Percentiles rank a stretch among this genome's conserved stretches.
phyloP scores from a whole-genome alignment of 2,888 invertebrate species.

The Epinotia ramella region DNA sequence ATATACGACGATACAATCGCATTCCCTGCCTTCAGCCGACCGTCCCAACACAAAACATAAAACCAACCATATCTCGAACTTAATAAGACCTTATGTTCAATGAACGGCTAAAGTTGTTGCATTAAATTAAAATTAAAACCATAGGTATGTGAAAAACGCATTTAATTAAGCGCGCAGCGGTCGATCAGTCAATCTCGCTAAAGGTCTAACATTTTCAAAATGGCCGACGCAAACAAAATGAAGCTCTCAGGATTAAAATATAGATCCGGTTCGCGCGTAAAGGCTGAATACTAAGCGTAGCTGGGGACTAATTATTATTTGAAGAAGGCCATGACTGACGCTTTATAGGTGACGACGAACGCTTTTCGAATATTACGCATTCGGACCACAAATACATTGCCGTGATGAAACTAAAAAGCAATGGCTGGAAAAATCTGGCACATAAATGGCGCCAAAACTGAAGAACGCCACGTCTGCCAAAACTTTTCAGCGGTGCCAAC shows the following conservation, averaged over 20 bases:
- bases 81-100: conserved; percentile 19
- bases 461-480: conserved; percentile 51
- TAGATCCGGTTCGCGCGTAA: conserved; percentile 50
- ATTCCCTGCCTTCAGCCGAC: conserved; percentile 41
- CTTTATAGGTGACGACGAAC: conserved; percentile 48
- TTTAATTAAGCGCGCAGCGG: conserved; percentile 57
- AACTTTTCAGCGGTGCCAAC: conserved; percentile 57
- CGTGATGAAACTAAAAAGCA: conserved; percentile 35
- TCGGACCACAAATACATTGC: conserved; percentile 43
- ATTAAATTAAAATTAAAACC: conserved; percentile 49
- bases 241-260: conserved; percentile 45
- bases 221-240: conserved; percentile 35
- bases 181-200: conserved; percentile 56
- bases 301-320: conserved; percentile 72
- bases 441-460: conserved; percentile 49
- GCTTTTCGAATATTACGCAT: conserved; percentile 54
- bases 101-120: conserved; percentile 7
- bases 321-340: conserved; percentile 66
- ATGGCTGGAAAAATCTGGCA: conserved; percentile 24
- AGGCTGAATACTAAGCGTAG: conserved; percentile 57
- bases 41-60: neutral
- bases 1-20: conserved; percentile 65
- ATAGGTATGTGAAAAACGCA: conserved; percentile 51
- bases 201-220: conserved; percentile 44
- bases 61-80: conserved; percentile 17